Base-by-base conservation (phyloP, 53 echinoderm and acorn worm genomes). In the Temnopleurus reevesii region DNA sequence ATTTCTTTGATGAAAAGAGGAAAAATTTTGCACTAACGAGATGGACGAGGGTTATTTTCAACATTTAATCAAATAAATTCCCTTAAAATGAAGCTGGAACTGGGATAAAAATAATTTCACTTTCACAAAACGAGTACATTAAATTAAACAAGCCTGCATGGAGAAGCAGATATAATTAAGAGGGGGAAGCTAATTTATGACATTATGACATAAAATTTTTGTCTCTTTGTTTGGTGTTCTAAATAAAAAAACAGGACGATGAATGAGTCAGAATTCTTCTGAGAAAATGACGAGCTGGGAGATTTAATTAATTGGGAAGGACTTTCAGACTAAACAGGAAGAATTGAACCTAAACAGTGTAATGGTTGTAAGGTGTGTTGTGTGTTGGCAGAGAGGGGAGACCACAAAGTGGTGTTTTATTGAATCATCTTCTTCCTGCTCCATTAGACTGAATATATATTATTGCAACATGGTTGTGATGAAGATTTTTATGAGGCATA, bases 261-360 rank as follows among this genome's bases (percentile, higher is more conserved):
- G 36, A 71, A 21, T 71, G 79, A 79, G 46, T 79, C 79, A 79
- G 79, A 46, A 26, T 28, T 49, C 15, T 49, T 85, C 85, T 29
- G n/a, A 85, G 46, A 85, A 85, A 85, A 44, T 60, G 60, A 44
- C 29, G 83, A 55, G 36, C 55, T 83, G 34, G n/a, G 3, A 21
- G 53, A 83, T 51, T 2, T 46, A 85, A 59, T 59, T 59, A 24
- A 85, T 36, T 85, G 85, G 27, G 24, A 13, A 43, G 3, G 85
- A 17, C 46, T 36, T 45, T 45, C 61, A 41, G 60, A 59, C 43
- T 60, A 85, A 85, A 85, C 85, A 59, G 85, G 55, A 83, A 55
- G 24, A 41, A 41, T 41, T 38, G 15, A n/a, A 71, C n/a, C 19
- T 71, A 71, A 71, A 71, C 41, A 71, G 21, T 38, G 9, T 10